These are phyloP conservation scores for Sepiola atlantica DNA, from an alignment of 2,888 invertebrate species.

Conservation along the genomic window DNA sequence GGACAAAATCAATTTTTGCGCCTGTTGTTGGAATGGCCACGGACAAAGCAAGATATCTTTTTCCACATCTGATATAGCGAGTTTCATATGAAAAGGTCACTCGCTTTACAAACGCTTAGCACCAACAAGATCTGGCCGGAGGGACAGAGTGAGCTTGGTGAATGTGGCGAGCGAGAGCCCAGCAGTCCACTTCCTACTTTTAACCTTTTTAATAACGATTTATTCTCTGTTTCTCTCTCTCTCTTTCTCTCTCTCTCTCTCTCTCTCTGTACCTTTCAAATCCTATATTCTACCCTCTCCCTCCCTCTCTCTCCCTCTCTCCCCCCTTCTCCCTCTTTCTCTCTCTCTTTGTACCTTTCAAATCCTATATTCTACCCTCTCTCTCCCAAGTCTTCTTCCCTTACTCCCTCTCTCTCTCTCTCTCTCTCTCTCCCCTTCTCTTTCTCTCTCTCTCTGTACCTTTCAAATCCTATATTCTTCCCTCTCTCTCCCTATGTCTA, in stretches of 20 bases:
- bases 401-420: background rate
- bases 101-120: background rate
- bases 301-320: background rate
- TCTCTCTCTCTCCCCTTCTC: background rate
- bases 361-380: too few relatives aligned
- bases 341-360: too few relatives aligned
- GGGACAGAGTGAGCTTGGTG: background rate
- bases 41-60: background rate
- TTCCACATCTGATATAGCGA: background rate
- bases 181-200: constrained; percentile 18
- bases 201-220: background rate
- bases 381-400: too few relatives aligned
- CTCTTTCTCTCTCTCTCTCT: background rate
- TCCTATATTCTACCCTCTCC: background rate
- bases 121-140: background rate
- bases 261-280: background rate
- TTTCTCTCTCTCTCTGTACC: too few relatives aligned
- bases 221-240: background rate
- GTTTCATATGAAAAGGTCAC: constrained; percentile 32
- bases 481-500: too few relatives aligned
- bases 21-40: background rate
- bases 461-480: background rate
- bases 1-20: constrained; percentile 24
- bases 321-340: too few relatives aligned
- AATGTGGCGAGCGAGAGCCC: too few relatives aligned